A percentile compares a stretch with the other conserved stretches of the same genome.
phyloP scores from a whole-genome alignment of 2,888 invertebrate genomes.

The Nemotelus pantherinus region DNA sequence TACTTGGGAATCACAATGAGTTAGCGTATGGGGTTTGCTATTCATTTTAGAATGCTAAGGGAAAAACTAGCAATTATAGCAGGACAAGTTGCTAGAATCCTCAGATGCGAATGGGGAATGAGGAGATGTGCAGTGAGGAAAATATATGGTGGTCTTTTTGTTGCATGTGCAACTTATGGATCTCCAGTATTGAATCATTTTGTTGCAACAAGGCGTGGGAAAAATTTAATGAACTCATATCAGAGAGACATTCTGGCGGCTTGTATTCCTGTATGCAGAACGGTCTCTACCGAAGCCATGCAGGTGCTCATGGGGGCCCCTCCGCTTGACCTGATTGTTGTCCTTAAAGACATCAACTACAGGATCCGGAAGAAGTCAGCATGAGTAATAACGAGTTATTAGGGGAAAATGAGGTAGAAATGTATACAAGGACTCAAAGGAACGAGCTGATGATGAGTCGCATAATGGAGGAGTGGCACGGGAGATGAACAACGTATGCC shows the following conservation, averaged over 20 bases:
- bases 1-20: too few species aligned
- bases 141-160: background rate
- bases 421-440: too few species aligned
- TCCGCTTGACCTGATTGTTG: background rate
- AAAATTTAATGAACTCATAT: background rate
- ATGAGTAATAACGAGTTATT: too few species aligned
- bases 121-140: background rate
- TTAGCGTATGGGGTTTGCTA: background rate
- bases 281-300: background rate
- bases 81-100: background rate
- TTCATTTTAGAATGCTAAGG: background rate
- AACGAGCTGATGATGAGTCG: too few species aligned
- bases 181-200: background rate
- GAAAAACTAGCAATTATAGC: background rate
- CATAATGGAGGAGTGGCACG: too few species aligned
- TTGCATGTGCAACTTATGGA: background rate
- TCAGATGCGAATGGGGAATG: background rate
- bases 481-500: too few species aligned
- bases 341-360: background rate
- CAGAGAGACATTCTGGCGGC: background rate
- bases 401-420: too few species aligned
- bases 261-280: background rate
- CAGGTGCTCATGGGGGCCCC: slow-evolving; percentile 4
- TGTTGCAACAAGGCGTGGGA: background rate
- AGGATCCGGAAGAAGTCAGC: too few species aligned